Evolutionary conservation across 2,888 invertebrate species (phyloP), one percentile per base, ranked within the genome.

Genomic region (Drosophila prostipennis): DNA sequence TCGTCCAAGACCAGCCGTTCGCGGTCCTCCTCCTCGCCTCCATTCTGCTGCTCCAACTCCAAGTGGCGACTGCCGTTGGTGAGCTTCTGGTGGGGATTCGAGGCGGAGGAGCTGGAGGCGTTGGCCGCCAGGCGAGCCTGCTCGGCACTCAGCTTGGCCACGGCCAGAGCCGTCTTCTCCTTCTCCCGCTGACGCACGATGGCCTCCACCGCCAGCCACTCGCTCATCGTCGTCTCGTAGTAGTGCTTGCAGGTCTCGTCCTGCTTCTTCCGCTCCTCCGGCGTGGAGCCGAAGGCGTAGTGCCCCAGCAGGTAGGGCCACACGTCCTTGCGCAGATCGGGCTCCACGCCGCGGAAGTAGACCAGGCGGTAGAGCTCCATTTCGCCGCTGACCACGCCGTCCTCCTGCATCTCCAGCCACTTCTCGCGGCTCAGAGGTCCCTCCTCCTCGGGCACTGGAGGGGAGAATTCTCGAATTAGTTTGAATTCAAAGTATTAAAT

Each of bases 141-240:
- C 58, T 91, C 91, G 64, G 93, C 94, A 11, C 84, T 79, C 90
- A 92, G 65, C 74, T 94, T 95, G 1, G 97, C 97, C 56, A 97
- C 94, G 34, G 97, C 97, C 14, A 95, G 95, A 0, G 96, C 97
- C 72, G 96, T 96, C 34, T 95, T 95, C 90, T 97, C 97, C 72
- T 95, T 95, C 85, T 98, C 97, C 3, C 95, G 92, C 90, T 97
- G 96, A 2, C 95, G 92, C 0, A 98, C 97, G 73, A 98, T 98
- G 0, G 98, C 98, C 90, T 99, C 98, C 0, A 98, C 97, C 0
- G 98, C 97, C 73, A 98, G 92, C 98, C 98, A 98, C 91, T 98
- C 98, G 0, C 98, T 97, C 96, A 98, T 97, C 0, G 96, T 96
- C 8, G 96, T 96, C 91, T 98, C 98, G 84, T 97, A 98, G 70